A percentile compares a stretch with the other conserved stretches of the same genome.
Conservation (phyloP, 2,888 invertebrate genomes). For the Volucella inflata region DNA sequence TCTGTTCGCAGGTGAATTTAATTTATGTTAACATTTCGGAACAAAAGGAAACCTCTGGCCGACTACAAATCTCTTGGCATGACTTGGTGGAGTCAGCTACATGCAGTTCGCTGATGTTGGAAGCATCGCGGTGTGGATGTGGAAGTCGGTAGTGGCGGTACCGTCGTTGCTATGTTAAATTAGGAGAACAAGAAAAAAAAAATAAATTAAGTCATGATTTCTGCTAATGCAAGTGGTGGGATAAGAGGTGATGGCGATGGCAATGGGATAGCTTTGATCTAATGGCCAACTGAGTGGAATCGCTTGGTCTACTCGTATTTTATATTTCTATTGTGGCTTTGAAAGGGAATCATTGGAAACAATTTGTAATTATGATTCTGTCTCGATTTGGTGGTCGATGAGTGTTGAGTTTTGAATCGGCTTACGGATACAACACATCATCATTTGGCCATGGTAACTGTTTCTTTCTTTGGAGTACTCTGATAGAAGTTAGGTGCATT, state of each 20-base stretch:
- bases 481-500: neutral
- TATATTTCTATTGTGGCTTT: constrained; percentile 21
- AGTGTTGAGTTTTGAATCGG: constrained; percentile 45
- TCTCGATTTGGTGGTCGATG: constrained; percentile 72
- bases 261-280: neutral
- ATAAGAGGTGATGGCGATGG: constrained; percentile 14
- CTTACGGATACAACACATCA: constrained; percentile 62
- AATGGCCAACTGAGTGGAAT: constrained; percentile 8
- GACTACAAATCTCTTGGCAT: constrained; percentile 25
- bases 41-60: constrained; percentile 65
- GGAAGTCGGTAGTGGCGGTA: constrained; percentile 11
- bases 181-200: constrained; percentile 38
- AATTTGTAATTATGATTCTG: constrained; percentile 74
- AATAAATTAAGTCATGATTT: constrained; percentile 68
- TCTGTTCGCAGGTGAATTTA: constrained; percentile 72
- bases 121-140: constrained; percentile 1
- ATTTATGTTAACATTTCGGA: constrained; percentile 73
- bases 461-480: neutral
- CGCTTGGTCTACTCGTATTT: constrained; percentile 5
- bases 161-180: constrained; percentile 43
- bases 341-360: constrained; percentile 57
- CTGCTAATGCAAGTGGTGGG: constrained; percentile 19
- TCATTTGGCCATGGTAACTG: constrained; percentile 38
- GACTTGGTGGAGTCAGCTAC: constrained; percentile 6
- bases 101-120: constrained; percentile 6